A percentile compares a stretch with the other conserved stretches of the same genome.
Conservation (phyloP, 1,140 invertebrate genomes). For the Armadillidium nasatum region DNA sequence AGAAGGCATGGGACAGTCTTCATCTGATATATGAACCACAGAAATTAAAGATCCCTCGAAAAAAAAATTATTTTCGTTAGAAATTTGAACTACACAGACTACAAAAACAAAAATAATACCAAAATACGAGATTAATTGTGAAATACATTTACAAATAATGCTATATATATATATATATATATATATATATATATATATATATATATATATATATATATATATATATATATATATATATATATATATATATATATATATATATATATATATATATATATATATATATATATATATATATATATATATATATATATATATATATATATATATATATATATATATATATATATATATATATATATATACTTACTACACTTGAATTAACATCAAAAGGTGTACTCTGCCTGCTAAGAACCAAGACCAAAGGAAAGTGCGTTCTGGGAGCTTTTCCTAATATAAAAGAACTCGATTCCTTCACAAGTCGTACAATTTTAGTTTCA, state of each 20-base stretch:
- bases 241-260: neutral
- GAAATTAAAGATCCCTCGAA: slow-evolving; percentile 67
- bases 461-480: neutral
- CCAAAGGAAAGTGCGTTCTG: neutral
- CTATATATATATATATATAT: too few species aligned
- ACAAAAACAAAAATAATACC: too few species aligned
- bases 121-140: too few species aligned
- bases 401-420: neutral
- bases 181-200: neutral
- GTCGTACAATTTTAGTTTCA: neutral
- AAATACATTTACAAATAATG: too few species aligned
- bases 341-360: too few species aligned
- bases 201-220: neutral
- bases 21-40: slow-evolving; percentile 72
- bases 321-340: neutral
- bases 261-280: neutral
- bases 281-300: neutral
- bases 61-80: neutral
- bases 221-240: neutral
- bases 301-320: neutral
- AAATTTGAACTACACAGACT: too few species aligned
- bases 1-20: slow-evolving; percentile 68
- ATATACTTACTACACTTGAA: neutral
- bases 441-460: neutral
- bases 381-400: neutral